These are phyloP conservation scores for Platerodrilus igneus DNA, from an alignment of 2,888 invertebrate species.

Conservation along the genomic window DNA sequence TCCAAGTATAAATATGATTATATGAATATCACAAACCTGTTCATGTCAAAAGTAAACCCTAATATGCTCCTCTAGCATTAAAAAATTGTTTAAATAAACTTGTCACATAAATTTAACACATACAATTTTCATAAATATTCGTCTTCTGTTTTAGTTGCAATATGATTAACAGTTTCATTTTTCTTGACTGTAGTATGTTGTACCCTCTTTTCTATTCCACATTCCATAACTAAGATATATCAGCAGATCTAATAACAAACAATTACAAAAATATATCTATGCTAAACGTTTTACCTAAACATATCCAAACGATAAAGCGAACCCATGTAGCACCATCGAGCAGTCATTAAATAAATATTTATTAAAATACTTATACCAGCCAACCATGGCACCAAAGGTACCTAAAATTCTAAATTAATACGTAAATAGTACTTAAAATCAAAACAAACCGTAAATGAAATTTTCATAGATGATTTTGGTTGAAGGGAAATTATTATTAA, in stretches of 20 bases:
- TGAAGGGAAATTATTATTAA: constrained; percentile 56
- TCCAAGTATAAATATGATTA: too few relatives aligned
- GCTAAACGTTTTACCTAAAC: constrained; percentile 58
- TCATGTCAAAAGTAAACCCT: too few relatives aligned
- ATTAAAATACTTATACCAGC: constrained; percentile 77
- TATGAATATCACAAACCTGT: too few relatives aligned
- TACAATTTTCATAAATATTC: too few relatives aligned
- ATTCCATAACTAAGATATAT: constrained; percentile 72
- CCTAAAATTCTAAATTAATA: constrained; percentile 53
- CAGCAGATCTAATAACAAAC: constrained; percentile 55
- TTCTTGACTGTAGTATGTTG: too few relatives aligned
- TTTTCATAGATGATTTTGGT: constrained; percentile 57
- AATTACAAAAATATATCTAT: neutral
- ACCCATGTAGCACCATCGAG: constrained; percentile 77
- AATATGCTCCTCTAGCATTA: too few relatives aligned
- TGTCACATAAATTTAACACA: too few relatives aligned
- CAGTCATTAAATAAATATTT: constrained; percentile 83
- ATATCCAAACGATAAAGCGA: constrained; percentile 74
- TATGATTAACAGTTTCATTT: too few relatives aligned
- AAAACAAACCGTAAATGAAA: constrained; percentile 57
- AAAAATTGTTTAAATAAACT: too few relatives aligned
- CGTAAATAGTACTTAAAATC: neutral
- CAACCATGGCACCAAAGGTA: constrained; percentile 77
- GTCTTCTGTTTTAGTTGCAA: too few relatives aligned
- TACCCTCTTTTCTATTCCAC: constrained; percentile 64